Evolutionary conservation across 2,113 vertebrate species (phyloP).

Genomic region (Odontophorus gujanensis): DNA sequence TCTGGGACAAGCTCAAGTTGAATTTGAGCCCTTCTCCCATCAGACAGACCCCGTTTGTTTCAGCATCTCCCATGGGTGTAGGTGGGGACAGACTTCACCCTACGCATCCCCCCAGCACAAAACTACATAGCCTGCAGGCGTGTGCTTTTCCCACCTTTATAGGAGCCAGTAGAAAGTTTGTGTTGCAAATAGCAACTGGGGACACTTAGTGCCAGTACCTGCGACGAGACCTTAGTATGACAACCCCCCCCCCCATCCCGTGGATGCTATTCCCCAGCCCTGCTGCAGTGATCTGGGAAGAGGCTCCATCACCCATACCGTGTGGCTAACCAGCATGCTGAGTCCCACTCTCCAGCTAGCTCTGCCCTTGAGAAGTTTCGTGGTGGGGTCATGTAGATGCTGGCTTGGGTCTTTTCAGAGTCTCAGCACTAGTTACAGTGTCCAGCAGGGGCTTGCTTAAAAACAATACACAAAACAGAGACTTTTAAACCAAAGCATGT

Average conservation of each 20-base stretch:
- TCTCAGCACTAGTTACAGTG: neutral
- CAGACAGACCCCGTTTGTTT: rapidly evolving
- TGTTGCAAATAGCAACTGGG: neutral
- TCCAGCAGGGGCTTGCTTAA: neutral
- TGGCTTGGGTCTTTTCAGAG: neutral
- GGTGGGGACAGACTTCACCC: neutral
- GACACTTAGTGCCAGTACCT: neutral
- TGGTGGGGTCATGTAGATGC: neutral
- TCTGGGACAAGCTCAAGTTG: neutral
- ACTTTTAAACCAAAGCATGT: neutral
- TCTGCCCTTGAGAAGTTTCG: rapidly evolving
- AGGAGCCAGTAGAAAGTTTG: neutral
- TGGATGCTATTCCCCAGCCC: neutral
- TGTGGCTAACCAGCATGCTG: rapidly evolving
- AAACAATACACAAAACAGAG: neutral
- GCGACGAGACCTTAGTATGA: rapidly evolving
- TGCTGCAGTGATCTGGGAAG: neutral
- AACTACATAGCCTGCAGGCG: rapidly evolving
- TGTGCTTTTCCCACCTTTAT: neutral
- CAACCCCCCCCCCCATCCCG: neutral
- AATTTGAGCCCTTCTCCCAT: neutral
- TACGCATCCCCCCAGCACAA: neutral
- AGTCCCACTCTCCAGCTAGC: rapidly evolving
- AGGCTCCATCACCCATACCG: neutral
- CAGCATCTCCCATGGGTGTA: neutral